Evolutionary conservation across 2,888 invertebrate species (phyloP).

Genomic region (Sesamia inferens): DNA sequence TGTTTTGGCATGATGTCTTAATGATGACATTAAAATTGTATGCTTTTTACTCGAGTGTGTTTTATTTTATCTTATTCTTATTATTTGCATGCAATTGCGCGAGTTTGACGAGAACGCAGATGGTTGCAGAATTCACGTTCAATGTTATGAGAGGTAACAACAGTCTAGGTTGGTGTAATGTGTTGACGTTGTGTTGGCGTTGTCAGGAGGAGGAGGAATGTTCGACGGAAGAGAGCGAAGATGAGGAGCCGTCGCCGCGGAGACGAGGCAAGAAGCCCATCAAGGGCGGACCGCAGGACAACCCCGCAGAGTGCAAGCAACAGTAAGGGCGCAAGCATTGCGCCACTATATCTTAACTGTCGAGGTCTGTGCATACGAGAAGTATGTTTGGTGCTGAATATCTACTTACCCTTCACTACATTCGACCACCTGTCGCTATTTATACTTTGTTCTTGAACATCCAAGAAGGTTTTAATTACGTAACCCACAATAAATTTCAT

Average conservation of each 20-base stretch:
- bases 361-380: conserved; percentile 58
- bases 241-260: conserved; percentile 86
- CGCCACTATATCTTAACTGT: conserved; percentile 42
- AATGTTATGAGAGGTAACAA: conserved; percentile 68
- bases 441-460: conserved; percentile 23
- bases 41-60: conserved; percentile 87
- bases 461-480: conserved; percentile 28
- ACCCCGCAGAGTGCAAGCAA: conserved; percentile 93
- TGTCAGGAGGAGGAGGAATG: conserved; percentile 87
- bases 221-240: conserved; percentile 91
- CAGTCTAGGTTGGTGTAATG: conserved; percentile 44
- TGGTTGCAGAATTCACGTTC: conserved; percentile 87
- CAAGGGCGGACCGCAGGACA: conserved; percentile 72
- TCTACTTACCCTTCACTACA: conserved; percentile 58
- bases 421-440: conserved; percentile 33
- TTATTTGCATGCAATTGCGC: conserved; percentile 85
- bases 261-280: conserved; percentile 81
- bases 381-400: conserved; percentile 63
- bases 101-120: conserved; percentile 78
- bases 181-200: conserved; percentile 63
- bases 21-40: conserved; percentile 88
- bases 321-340: conserved; percentile 86
- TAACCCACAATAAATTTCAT: conserved; percentile 24
- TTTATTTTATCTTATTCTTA: conserved; percentile 79
- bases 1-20: conserved; percentile 87